Evolutionary conservation across 2,113 vertebrate species (phyloP).

Genomic region (Sinocyclocheilus anshuiensis): DNA sequence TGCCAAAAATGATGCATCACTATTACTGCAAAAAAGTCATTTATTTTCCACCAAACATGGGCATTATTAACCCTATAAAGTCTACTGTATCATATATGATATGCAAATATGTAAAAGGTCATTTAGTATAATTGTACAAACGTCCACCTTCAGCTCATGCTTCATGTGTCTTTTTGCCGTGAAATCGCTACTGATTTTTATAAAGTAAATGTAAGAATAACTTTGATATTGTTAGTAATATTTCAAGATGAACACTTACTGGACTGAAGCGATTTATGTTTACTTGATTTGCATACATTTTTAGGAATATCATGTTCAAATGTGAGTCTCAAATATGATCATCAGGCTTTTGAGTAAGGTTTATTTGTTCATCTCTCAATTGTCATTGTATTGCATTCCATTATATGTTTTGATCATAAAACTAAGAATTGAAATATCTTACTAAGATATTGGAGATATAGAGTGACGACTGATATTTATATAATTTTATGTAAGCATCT

Average conservation of each 20-base stretch:
- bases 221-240: not conserved
- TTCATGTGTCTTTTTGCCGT: not conserved
- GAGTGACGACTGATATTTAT: not conserved
- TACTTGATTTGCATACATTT: not conserved
- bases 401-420: too few relatives aligned
- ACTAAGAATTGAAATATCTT: too few relatives aligned
- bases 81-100: not conserved
- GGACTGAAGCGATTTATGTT: not conserved
- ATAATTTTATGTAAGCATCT: not conserved
- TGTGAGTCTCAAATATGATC: not conserved
- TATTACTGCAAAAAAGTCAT: not conserved
- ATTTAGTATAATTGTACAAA: too few relatives aligned
- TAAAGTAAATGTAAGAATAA: not conserved
- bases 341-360: not conserved
- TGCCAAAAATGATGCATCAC: not conserved
- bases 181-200: not conserved
- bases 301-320: not conserved
- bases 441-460: not conserved
- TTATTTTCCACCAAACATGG: not conserved
- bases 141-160: too few relatives aligned
- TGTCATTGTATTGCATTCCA: not conserved
- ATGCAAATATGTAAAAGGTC: too few relatives aligned
- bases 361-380: not conserved
- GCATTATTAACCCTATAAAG: not conserved
- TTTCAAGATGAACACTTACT: not conserved